Evolutionary conservation across 1,140 invertebrate genomes (phyloP), one percentile per base, ranked within the genome.

Genomic region (Drosophila pruinosa): DNA sequence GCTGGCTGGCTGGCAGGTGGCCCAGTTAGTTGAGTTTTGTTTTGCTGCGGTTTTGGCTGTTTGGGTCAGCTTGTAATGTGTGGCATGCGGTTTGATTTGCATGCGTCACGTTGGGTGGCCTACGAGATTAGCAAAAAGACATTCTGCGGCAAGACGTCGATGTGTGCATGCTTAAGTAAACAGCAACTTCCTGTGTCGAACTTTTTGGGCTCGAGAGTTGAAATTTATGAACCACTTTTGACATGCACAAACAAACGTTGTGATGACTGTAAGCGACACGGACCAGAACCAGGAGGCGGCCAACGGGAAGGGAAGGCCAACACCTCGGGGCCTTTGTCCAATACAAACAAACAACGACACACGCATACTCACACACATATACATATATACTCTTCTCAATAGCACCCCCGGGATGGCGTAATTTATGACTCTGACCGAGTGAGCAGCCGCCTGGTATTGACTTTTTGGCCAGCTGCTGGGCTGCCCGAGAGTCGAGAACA

Each of bases 171-270:
- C 64, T 69, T 85, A 85, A 81, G 82, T 85, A 85, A 85, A 86
- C 81, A 85, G 70, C 58, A 81, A 85, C 82, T 86, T 85, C 81
- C 82, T 85, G 82, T 86, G 77, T 77, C 61, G 53, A 85, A 85
- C 72, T 65, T 83, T 75, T 59, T 48, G 21, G 68, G 58, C 41
- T 38, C 19, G n/a, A 34, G 36, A 68, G 31, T 17, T 59, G 43
- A 62, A 85, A 85, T 85, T 86, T 85, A 85, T 86, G 81, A 88
- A 86, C 81, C 81, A 85, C 72, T 80, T 83, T 85, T 85, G 81
- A 85, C 81, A 78, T 68, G 64, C 56, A 72, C 54, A 52, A 68
- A 68, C 56, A 68, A n/a, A 48, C 36, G 48, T 10, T 41, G 45
- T 43, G 57, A 31, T 17, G 62, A 31, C 52, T 53, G 58, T 26